These are phyloP conservation scores for Arrhamphus sclerolepis DNA, from an alignment of 2,797 vertebrate species.

Conservation along the genomic window DNA sequence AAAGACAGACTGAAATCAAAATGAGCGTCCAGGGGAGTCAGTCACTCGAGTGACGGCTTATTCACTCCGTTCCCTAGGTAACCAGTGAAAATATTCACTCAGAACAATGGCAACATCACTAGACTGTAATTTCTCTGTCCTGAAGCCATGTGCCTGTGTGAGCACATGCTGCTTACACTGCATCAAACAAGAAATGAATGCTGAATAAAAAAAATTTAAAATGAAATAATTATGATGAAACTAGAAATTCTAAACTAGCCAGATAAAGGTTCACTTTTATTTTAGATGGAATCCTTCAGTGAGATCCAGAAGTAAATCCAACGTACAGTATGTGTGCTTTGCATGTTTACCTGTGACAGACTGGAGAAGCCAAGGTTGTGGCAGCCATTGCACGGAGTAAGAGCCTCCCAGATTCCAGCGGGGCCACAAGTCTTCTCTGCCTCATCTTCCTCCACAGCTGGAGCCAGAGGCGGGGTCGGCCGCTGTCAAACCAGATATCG, in stretches of 20 bases:
- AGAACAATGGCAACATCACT: conserved; percentile 49
- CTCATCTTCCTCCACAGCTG: conserved; percentile 88
- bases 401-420: conserved; percentile 92
- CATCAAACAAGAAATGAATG: no score
- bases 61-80: conserved; percentile 69
- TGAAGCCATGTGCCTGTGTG: conserved; percentile 11
- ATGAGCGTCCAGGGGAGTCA: conserved; percentile 36
- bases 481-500: conserved; percentile 71
- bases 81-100: conserved; percentile 57
- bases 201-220: no score
- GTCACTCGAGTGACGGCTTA: conserved; percentile 44
- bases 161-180: conserved; percentile 9
- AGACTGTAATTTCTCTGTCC: conserved; percentile 53
- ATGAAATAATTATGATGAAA: no score
- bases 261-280: no score
- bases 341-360: conserved; percentile 84
- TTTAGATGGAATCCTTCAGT: no score
- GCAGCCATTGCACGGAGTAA: conserved; percentile 96
- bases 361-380: conserved; percentile 91
- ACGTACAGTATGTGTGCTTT: not conserved
- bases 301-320: not conserved
- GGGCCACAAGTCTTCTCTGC: conserved; percentile 89
- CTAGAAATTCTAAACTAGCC: no score
- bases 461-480: conserved; percentile 81
- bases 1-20: conserved; percentile 27